A percentile compares a stretch with the other conserved stretches of the same genome.
These are phyloP conservation scores for Drosophila paramelanica DNA, from an alignment of 2,888 invertebrate genomes.

Conservation along the genomic window DNA sequence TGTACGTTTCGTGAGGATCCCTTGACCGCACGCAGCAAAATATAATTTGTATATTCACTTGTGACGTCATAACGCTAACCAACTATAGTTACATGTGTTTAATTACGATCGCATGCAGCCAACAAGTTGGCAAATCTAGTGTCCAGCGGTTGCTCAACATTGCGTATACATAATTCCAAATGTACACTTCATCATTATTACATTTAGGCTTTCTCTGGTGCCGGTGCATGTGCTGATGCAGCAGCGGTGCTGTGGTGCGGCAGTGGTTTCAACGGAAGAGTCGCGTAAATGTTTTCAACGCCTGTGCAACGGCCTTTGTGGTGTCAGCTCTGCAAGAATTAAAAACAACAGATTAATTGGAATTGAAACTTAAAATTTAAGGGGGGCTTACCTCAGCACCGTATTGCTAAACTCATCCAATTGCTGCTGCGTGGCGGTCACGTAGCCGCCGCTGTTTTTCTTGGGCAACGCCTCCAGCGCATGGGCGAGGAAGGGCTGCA, in stretches of 20 bases:
- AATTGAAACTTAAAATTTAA: constrained; percentile 51
- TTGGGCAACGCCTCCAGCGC: constrained; percentile 92
- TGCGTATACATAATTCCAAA: constrained; percentile 53
- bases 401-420: constrained; percentile 92
- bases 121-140: constrained; percentile 4
- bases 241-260: constrained; percentile 15
- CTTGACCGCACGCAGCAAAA: constrained; percentile 50
- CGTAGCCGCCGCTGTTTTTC: constrained; percentile 89
- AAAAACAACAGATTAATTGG: not conserved
- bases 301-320: constrained; percentile 91
- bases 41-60: constrained; percentile 20
- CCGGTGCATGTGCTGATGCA: not conserved
- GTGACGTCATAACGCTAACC: constrained; percentile 8
- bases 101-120: constrained; percentile 21
- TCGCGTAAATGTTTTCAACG: constrained; percentile 93
- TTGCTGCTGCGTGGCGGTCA: constrained; percentile 93
- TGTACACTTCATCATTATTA: constrained; percentile 34
- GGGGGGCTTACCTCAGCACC: constrained; percentile 88
- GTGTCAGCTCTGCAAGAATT: constrained; percentile 88
- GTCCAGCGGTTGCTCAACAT: constrained; percentile 14
- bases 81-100: constrained; percentile 16
- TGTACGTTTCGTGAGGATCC: constrained; percentile 51
- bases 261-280: constrained; percentile 90
- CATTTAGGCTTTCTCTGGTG: not conserved
- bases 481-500: constrained; percentile 90